phyloP scores from a whole-genome alignment of 2,888 invertebrate genomes.

The Anthrax anthrax region DNA sequence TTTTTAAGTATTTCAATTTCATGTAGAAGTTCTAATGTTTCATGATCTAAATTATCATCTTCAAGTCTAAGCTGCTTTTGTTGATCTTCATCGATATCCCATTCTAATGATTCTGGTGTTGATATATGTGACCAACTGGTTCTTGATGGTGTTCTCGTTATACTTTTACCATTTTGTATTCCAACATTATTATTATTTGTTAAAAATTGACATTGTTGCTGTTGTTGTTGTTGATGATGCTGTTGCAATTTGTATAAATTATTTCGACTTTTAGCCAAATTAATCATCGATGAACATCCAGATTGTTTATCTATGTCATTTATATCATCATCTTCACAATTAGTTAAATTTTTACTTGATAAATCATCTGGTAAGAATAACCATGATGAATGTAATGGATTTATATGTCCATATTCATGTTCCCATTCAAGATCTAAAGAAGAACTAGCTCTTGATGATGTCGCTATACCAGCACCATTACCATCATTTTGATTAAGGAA shows the following conservation, averaged over 20 bases:
- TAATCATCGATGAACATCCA: not conserved
- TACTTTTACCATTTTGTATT: constrained; percentile 1
- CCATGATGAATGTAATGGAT: constrained; percentile 6
- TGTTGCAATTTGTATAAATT: not conserved
- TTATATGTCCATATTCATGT: constrained; percentile 38
- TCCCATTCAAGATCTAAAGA: constrained; percentile 59
- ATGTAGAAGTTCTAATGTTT: constrained; percentile 47
- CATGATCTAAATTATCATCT: constrained; percentile 43
- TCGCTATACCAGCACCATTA: constrained; percentile 17
- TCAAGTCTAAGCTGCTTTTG: constrained; percentile 29
- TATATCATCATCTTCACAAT: constrained; percentile 1
- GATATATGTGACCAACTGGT: constrained; percentile 46
- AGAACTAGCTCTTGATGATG: constrained; percentile 46
- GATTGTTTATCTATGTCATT: constrained; percentile 2
- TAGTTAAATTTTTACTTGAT: constrained; percentile 3
- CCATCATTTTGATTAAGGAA: constrained; percentile 10
- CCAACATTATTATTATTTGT: not conserved
- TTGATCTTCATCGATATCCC: constrained; percentile 45
- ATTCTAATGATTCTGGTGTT: constrained; percentile 52
- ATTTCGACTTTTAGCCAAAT: not conserved
- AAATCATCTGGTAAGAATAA: constrained; percentile 7
- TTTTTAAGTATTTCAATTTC: constrained; percentile 53
- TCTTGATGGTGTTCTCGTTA: constrained; percentile 29
- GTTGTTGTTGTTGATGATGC: not conserved
- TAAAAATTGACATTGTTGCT: not conserved